A percentile compares a stretch with the other conserved stretches of the same genome.
These are phyloP conservation scores for Rhinogobius similis DNA, from an alignment of 2,113 vertebrate genomes.

Conservation along the genomic window DNA sequence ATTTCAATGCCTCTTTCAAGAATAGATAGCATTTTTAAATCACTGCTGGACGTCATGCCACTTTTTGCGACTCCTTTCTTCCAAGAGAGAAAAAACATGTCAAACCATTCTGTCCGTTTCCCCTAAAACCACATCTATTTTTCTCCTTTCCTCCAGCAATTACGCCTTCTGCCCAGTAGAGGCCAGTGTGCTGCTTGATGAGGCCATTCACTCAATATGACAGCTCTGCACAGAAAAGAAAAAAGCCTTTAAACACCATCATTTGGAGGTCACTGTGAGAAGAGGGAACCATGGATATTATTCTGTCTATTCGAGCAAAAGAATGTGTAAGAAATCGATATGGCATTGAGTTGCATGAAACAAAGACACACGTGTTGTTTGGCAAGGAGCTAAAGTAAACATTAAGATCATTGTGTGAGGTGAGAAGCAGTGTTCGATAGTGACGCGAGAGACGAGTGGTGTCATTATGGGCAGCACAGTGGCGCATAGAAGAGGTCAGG, in stretches of 20 bases:
- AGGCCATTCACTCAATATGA: constrained; percentile 40
- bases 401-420: constrained; percentile 41
- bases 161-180: constrained; percentile 54
- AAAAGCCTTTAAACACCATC: constrained; percentile 23
- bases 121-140: constrained; percentile 10
- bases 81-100: not conserved
- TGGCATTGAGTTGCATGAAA: constrained; percentile 24
- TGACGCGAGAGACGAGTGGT: constrained; percentile 32
- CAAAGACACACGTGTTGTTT: constrained; percentile 29
- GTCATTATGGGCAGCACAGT: constrained; percentile 24
- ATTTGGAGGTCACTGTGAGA: constrained; percentile 26
- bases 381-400: constrained; percentile 21
- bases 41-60: not conserved
- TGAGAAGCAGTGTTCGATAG: constrained; percentile 37
- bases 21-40: not conserved
- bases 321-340: constrained; percentile 48
- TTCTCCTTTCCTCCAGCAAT: constrained; percentile 28
- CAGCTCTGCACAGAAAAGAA: constrained; percentile 17
- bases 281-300: constrained; percentile 1
- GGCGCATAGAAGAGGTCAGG: constrained; percentile 50
- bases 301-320: constrained; percentile 14
- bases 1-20: no score
- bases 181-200: constrained; percentile 62
- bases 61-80: not conserved
- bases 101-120: not conserved